A percentile compares a stretch with the other conserved stretches of the same genome.
These are phyloP conservation scores for Pachypanchax playfairii DNA, from an alignment of 2,113 vertebrate species.

Conservation along the genomic window DNA sequence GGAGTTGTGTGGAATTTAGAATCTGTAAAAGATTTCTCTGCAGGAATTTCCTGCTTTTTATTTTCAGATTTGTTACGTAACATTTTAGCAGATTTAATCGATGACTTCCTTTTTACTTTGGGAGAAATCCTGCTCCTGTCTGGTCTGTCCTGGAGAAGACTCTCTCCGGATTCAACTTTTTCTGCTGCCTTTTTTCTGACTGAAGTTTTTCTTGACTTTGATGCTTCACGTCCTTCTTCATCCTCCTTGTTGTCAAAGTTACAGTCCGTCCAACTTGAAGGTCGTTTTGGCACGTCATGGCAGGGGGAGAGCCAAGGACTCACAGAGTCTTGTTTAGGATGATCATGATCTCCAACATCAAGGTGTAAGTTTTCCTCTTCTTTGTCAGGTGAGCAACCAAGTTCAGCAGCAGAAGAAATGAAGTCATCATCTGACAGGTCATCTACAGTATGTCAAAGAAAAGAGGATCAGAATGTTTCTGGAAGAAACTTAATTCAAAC, in stretches of 20 bases:
- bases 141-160: constrained; percentile 4
- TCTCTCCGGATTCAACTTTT: constrained; percentile 19
- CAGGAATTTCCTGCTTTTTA: constrained; percentile 18
- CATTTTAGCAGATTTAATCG: constrained; percentile 2
- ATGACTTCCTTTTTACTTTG: constrained; percentile 17
- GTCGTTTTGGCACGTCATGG: constrained; percentile 11
- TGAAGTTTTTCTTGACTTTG: constrained; percentile 36
- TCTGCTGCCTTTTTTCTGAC: constrained; percentile 27
- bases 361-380: constrained; percentile 39
- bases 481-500: too few relatives aligned
- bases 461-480: background rate
- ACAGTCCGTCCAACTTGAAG: constrained; percentile 18
- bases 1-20: constrained; percentile 1
- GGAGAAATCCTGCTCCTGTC: constrained; percentile 5
- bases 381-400: constrained; percentile 39
- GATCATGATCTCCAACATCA: background rate
- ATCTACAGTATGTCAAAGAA: constrained; percentile 37
- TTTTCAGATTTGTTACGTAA: constrained; percentile 25
- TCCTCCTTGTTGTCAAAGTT: constrained; percentile 9
- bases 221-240: constrained; percentile 1
- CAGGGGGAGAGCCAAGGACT: constrained; percentile 48
- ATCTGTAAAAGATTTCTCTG: constrained; percentile 9
- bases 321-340: constrained; percentile 14
- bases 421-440: constrained; percentile 63
- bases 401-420: constrained; percentile 48